Percentiles rank a stretch among this genome's conserved stretches.
These are phyloP conservation scores for Crossocerus cetratus DNA, from an alignment of 2,888 invertebrate species.

Conservation along the genomic window DNA sequence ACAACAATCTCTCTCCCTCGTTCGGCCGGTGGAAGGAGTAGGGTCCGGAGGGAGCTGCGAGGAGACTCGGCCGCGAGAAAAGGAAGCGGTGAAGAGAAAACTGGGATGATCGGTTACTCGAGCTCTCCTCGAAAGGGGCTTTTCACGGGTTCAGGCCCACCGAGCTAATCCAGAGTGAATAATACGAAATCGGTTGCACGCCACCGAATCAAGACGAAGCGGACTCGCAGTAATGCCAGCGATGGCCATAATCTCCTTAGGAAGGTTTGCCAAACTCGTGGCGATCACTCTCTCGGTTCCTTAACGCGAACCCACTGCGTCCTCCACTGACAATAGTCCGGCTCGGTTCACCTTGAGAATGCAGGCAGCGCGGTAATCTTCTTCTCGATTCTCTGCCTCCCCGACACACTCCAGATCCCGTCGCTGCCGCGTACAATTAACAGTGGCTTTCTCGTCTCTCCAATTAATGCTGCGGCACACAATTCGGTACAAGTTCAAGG, in stretches of 20 bases:
- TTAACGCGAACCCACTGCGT: conserved; percentile 20
- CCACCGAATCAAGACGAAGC: conserved; percentile 48
- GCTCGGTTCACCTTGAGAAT: neutral
- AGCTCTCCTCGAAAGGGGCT: conserved; percentile 42
- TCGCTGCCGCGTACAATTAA: no score
- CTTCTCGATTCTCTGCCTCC: no score
- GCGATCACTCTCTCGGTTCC: conserved; percentile 11
- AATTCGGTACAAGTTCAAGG: neutral
- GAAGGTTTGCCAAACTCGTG: conserved; percentile 42
- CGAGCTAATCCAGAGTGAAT: conserved; percentile 54
- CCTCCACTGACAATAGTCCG: neutral
- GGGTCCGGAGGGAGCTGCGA: no score
- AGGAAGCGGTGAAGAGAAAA: conserved; percentile 21
- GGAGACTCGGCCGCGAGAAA: conserved; percentile 12
- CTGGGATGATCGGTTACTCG: conserved; percentile 37
- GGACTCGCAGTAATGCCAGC: conserved; percentile 27
- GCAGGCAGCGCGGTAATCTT: no score
- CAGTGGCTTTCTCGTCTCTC: no score
- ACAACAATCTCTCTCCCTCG: conserved; percentile 38
- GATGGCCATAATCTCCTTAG: conserved; percentile 62
- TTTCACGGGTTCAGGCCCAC: conserved; percentile 49
- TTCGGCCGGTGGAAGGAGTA: no score
- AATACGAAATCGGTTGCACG: conserved; percentile 59
- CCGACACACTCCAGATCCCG: no score
- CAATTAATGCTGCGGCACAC: neutral